phyloP scores from a whole-genome alignment of 2,113 vertebrate genomes.

The Galeopterus variegatus region DNA sequence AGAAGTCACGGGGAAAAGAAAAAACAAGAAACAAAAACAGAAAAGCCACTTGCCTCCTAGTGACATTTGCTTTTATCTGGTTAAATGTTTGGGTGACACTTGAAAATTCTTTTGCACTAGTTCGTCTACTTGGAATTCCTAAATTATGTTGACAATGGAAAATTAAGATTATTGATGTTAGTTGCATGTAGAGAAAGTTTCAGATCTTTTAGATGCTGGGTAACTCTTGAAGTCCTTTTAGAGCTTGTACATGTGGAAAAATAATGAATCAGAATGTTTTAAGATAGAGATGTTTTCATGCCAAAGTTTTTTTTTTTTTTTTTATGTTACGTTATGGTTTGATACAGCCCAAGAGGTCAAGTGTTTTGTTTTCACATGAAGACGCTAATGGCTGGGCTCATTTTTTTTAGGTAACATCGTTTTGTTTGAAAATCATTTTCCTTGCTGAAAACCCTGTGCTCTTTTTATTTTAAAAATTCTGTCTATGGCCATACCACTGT shows the following conservation, averaged over 20 bases:
- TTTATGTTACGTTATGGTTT: neutral
- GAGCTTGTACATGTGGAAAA: neutral
- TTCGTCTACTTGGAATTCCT: neutral
- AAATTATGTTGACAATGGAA: neutral
- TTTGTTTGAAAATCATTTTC: conserved; percentile 38
- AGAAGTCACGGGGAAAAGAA: neutral
- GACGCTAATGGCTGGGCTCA: neutral
- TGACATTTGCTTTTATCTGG: neutral
- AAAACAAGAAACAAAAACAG: no score
- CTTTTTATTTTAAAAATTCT: neutral
- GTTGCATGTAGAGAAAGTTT: neutral
- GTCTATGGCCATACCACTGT: neutral
- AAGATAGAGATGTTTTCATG: neutral
- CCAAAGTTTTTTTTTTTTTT: neutral
- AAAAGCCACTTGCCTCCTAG: neutral
- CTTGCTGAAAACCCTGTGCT: neutral
- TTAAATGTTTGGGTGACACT: neutral
- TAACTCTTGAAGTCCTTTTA: neutral
- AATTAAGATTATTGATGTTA: neutral
- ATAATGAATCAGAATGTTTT: neutral
- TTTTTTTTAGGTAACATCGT: neutral
- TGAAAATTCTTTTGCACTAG: neutral
- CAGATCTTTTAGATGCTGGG: neutral
- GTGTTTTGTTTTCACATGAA: neutral
- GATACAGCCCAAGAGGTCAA: neutral